Evolutionary conservation across 1,140 invertebrate species (phyloP).

Genomic region (Drosophila ohnishii): DNA sequence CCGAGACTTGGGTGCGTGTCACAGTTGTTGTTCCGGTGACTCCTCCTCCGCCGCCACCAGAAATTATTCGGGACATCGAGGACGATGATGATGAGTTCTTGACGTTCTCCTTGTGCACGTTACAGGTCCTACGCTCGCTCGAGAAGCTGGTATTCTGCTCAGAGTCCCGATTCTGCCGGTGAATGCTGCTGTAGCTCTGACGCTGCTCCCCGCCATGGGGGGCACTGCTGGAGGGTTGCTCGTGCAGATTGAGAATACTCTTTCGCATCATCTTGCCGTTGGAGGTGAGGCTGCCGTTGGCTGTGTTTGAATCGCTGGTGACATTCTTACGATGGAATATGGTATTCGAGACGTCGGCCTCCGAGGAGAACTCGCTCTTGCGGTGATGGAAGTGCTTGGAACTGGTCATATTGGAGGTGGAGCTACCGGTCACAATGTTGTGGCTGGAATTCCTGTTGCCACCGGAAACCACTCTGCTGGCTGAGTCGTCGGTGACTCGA

Average conservation of each 20-base stretch:
- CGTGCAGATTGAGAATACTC: conserved; percentile 90
- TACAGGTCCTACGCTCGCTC: conserved; percentile 87
- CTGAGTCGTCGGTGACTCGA: conserved; percentile 18
- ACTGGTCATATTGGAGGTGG: conserved; percentile 36
- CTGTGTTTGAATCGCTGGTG: conserved; percentile 55
- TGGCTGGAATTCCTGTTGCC: conserved; percentile 16
- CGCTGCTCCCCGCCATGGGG: conserved; percentile 85
- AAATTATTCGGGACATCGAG: conserved; percentile 69
- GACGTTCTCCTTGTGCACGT: conserved; percentile 86
- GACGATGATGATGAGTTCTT: conserved; percentile 46
- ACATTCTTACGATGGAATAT: conserved; percentile 89
- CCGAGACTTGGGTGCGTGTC: conserved; percentile 88
- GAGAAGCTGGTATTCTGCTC: conserved; percentile 54
- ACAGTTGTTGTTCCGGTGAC: conserved; percentile 84
- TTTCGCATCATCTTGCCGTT: conserved; percentile 90
- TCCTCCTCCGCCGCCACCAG: conserved; percentile 37
- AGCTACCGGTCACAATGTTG: conserved; percentile 28
- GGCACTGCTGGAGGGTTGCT: conserved; percentile 84
- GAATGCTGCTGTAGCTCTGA: conserved; percentile 89
- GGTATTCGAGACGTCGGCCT: conserved; percentile 89
- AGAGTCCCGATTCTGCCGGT: conserved; percentile 85
- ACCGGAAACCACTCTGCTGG: conserved; percentile 20
- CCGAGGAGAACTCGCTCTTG: conserved; percentile 89
- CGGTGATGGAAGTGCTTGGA: conserved; percentile 84
- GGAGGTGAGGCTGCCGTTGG: conserved; percentile 86